Evolutionary conservation across 2,888 invertebrate species (phyloP).

Genomic region (Tineola bisselliella): DNA sequence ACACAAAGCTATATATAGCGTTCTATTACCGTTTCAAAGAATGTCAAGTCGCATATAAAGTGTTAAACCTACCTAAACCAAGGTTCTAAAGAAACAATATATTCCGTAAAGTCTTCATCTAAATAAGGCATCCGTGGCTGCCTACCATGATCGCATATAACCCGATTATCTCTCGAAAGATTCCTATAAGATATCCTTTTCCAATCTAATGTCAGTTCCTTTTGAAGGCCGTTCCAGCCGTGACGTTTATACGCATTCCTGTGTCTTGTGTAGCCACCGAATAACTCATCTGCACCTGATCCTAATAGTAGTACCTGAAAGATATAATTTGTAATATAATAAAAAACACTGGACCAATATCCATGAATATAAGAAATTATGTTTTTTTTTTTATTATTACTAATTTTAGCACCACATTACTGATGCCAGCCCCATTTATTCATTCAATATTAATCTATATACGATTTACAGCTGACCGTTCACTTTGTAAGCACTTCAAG

Average conservation of each 20-base stretch:
- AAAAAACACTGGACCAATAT: too few relatives aligned
- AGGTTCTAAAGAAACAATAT: conserved; percentile 70
- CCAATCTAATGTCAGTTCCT: conserved; percentile 81
- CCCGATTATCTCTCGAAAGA: conserved; percentile 93
- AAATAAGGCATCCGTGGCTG: conserved; percentile 84
- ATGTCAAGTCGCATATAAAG: not conserved
- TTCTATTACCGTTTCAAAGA: too few relatives aligned
- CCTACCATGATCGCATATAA: conserved; percentile 88
- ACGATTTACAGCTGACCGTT: too few relatives aligned
- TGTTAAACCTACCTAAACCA: conserved; percentile 75
- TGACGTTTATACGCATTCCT: conserved; percentile 73
- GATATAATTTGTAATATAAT: not conserved
- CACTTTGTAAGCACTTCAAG: too few relatives aligned
- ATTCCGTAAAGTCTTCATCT: conserved; percentile 76
- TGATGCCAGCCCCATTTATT: too few relatives aligned
- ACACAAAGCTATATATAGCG: too few relatives aligned
- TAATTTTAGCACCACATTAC: too few relatives aligned
- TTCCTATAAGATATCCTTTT: conserved; percentile 88
- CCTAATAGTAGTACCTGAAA: conserved; percentile 83
- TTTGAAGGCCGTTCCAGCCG: conserved; percentile 63
- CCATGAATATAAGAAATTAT: too few relatives aligned
- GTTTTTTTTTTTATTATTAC: too few relatives aligned
- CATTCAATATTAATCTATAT: too few relatives aligned
- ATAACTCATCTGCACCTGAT: conserved; percentile 96
- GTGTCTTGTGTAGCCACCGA: conserved; percentile 94